Base-by-base conservation (phyloP, 2,888 invertebrate species). In the Aspidiotus rigidus region DNA sequence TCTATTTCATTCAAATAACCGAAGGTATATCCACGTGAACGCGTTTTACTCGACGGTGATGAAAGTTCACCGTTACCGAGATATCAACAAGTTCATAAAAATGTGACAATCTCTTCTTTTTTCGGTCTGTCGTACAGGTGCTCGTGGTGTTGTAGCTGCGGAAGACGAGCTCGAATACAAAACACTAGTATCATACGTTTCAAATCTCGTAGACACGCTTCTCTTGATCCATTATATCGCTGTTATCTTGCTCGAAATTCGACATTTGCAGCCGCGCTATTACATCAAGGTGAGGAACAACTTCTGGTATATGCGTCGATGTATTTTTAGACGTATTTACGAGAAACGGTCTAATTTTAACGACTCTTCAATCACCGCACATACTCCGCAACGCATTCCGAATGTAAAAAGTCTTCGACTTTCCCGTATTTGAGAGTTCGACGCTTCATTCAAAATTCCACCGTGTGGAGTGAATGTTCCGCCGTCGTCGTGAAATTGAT, bases 141-240 rank as follows among this genome's bases (percentile, higher is more conserved):
- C 89, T 0, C 86, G 88, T 78, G 89, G 90, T 69, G 84, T 89
- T 8, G 86, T 87, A 0, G 86, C 88, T 67, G 88, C 87, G 0
- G 89, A 90, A 75, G 88, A 88, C 10, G 84, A 86, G 56, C 74
- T 79, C 53, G 88, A 90, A 77, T 95, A 94, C 77, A 89, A 90
- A 77, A 88, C 89, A 28, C 81, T 97, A 76, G 95, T 98, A 40
- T 87, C 89, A 67, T 98, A 94, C 76, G 93, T 97, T 41, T 89
- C 90, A 28, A 93, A 92, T 77, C 86, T 97, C 75, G 87, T 93
- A 1, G 97, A 98, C 80, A 93, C 96, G 0, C 80, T 99, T 72
- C 82, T 98, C 42, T 96, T 95, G 78, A 90, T 97, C 76, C 95
- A 96, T 79, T 96, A 95, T 76, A 83, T 94, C 74, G 93, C 95